Evolutionary conservation across 2,797 vertebrate genomes (phyloP).

Genomic region (Lepilemur septentrionalis): DNA sequence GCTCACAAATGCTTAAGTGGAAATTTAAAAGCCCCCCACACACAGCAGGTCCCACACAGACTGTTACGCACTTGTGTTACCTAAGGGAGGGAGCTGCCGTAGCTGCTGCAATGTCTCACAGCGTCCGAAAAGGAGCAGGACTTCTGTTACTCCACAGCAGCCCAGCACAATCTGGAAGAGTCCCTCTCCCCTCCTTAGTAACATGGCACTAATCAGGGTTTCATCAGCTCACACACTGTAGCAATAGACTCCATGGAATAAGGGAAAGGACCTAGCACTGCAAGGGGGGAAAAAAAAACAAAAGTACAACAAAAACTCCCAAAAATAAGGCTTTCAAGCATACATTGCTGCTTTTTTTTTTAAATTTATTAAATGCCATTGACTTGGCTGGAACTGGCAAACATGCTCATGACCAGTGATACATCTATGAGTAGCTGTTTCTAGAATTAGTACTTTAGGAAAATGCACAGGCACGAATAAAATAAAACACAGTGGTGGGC

Average conservation of each 20-base stretch:
- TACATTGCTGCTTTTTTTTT: neutral
- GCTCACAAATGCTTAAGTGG: neutral
- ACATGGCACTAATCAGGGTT: too few species aligned
- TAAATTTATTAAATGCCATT: slow-evolving; percentile 68
- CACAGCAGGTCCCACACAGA: neutral
- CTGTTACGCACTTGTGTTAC: accelerated
- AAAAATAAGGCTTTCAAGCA: neutral
- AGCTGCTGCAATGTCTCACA: neutral
- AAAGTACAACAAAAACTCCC: neutral
- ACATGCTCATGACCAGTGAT: neutral
- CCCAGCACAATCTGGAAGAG: neutral
- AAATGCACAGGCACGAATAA: neutral
- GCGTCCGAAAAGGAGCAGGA: neutral
- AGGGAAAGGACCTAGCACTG: neutral
- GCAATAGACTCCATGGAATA: neutral
- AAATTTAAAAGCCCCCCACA: neutral
- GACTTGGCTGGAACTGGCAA: slow-evolving; percentile 6
- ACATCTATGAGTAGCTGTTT: neutral
- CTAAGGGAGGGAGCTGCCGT: accelerated
- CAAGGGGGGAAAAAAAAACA: neutral
- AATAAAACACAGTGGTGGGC: neutral
- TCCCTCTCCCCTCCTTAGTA: neutral
- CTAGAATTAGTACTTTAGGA: neutral
- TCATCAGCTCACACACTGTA: neutral
- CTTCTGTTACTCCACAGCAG: neutral